Percentiles rank a stretch among this genome's conserved stretches.
Conservation (phyloP, 2,888 invertebrate species). For the Lasius platythorax region DNA sequence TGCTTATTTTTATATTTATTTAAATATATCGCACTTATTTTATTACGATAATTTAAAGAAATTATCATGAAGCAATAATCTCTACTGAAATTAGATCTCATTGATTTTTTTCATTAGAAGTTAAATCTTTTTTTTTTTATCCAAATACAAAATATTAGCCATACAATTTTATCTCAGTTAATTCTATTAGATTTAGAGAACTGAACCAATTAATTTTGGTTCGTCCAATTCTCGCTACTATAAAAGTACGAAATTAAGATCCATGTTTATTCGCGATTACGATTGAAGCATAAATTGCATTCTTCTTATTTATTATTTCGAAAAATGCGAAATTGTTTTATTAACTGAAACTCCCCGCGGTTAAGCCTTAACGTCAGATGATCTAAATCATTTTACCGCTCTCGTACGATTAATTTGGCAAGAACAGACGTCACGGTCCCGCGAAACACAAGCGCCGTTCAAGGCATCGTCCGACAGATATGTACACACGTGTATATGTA, state of each 20-base stretch:
- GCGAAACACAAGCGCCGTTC: constrained; percentile 8
- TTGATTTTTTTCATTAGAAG: neutral
- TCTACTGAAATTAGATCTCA: neutral
- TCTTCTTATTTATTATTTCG: neutral
- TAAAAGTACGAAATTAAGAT: neutral
- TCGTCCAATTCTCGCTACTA: neutral
- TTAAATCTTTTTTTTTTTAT: neutral
- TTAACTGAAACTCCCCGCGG: neutral
- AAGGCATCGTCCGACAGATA: constrained; percentile 48
- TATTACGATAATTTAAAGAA: neutral
- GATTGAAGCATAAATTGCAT: neutral
- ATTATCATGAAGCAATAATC: neutral
- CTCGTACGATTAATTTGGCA: constrained; percentile 27
- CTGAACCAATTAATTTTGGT: neutral
- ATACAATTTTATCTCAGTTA: neutral
- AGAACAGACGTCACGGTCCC: constrained; percentile 11
- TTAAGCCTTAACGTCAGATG: neutral
- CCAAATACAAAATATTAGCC: neutral
- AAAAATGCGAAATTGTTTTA: neutral
- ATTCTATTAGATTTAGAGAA: neutral
- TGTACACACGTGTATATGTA: constrained; percentile 56
- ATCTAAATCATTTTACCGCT: neutral
- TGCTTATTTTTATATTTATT: neutral
- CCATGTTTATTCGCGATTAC: too few relatives aligned
- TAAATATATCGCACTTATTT: neutral